Evolutionary conservation across 1,140 invertebrate species (phyloP).

Genomic region (Oncopeltus fasciatus): DNA sequence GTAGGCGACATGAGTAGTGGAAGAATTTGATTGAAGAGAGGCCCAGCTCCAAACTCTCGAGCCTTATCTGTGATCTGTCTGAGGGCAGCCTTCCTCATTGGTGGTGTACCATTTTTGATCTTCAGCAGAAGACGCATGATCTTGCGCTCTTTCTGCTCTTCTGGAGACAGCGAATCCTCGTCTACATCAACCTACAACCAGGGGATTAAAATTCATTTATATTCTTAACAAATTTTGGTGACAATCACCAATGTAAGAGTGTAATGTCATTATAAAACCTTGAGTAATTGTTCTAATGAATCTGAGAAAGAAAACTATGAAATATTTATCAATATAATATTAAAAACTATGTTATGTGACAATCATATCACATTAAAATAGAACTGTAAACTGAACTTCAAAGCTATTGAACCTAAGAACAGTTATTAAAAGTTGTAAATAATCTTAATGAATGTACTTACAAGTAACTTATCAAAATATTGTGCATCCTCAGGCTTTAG

Average conservation of each 20-base stretch:
- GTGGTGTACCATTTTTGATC: slow-evolving; percentile 99
- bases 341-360: too few relatives aligned
- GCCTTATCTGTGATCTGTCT: slow-evolving; percentile 98
- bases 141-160: slow-evolving; percentile 95
- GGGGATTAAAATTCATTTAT: too few relatives aligned
- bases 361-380: too few relatives aligned
- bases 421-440: too few relatives aligned
- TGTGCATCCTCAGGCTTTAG: slow-evolving; percentile 99
- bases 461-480: slow-evolving; percentile 95
- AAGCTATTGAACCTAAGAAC: too few relatives aligned
- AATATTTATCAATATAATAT: too few relatives aligned
- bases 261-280: too few relatives aligned
- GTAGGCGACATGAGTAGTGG: slow-evolving; percentile 98
- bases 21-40: slow-evolving; percentile 96
- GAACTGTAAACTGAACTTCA: too few relatives aligned
- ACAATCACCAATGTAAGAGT: too few relatives aligned
- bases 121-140: slow-evolving; percentile 98
- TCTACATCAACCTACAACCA: slow-evolving; percentile 72
- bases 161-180: slow-evolving; percentile 85
- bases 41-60: slow-evolving; percentile 93
- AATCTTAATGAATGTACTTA: slow-evolving; percentile 27
- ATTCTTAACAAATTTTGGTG: too few relatives aligned
- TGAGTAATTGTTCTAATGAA: too few relatives aligned
- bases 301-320: too few relatives aligned
- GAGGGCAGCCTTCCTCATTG: slow-evolving; percentile 95